These are phyloP conservation scores for Pionites leucogaster DNA, from an alignment of 2,113 vertebrate genomes.

Conservation along the genomic window DNA sequence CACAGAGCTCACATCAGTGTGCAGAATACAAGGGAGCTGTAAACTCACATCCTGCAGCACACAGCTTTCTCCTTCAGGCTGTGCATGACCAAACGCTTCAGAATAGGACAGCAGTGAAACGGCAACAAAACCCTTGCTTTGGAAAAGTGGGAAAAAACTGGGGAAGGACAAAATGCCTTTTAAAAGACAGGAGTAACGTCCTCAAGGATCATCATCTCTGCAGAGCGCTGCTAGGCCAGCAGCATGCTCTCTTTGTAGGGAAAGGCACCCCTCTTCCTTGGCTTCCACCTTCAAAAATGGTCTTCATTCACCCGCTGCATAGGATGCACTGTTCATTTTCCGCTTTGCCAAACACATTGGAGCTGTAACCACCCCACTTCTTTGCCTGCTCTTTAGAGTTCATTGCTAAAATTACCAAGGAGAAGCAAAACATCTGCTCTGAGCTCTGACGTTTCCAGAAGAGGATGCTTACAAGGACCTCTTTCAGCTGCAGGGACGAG, in stretches of 20 bases:
- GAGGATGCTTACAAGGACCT: neutral
- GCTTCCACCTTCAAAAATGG: neutral
- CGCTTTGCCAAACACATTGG: neutral
- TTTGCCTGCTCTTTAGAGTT: neutral
- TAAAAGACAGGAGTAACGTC: accelerated
- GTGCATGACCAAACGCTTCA: neutral
- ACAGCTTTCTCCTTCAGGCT: neutral
- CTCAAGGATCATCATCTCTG: neutral
- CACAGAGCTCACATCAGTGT: neutral
- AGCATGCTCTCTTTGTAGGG: neutral
- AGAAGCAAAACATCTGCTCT: neutral
- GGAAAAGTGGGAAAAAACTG: neutral
- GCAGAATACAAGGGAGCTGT: neutral
- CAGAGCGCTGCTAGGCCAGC: neutral
- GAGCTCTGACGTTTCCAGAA: neutral
- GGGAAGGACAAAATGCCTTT: neutral
- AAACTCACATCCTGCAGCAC: neutral
- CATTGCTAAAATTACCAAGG: neutral
- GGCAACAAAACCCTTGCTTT: neutral
- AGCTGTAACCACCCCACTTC: neutral
- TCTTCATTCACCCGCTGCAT: accelerated
- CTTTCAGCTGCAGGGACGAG: neutral
- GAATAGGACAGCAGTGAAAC: accelerated
- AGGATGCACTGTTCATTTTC: neutral
- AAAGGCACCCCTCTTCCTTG: neutral